Evolutionary conservation across 2,113 vertebrate species (phyloP).

Genomic region (Lates calcarifer): DNA sequence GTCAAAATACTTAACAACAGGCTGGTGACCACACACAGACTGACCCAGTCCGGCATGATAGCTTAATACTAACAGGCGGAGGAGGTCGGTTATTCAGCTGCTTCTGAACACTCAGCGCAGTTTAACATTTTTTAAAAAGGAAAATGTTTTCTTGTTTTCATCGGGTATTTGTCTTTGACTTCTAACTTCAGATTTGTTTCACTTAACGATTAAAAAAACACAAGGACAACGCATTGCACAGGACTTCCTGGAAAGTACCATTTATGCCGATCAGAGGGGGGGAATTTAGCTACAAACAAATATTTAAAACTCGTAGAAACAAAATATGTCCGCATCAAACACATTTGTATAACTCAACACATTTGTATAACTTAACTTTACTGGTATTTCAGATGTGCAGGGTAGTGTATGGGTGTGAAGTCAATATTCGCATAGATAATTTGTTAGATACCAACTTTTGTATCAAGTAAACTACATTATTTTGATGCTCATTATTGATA

Average conservation of each 20-base stretch:
- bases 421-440: not conserved
- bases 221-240: not conserved
- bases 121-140: not conserved
- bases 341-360: no score
- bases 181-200: not conserved
- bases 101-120: not conserved
- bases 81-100: not conserved
- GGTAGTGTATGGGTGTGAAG: not conserved
- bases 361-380: not conserved
- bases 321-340: not conserved
- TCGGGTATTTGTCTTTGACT: not conserved
- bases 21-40: conserved; percentile 80
- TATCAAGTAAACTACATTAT: not conserved
- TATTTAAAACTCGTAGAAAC: not conserved
- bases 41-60: conserved; percentile 87
- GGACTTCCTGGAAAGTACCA: conserved; percentile 77
- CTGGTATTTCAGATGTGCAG: no score
- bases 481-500: not conserved
- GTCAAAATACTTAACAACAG: conserved; percentile 84
- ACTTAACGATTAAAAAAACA: not conserved
- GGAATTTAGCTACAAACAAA: not conserved
- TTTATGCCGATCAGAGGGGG: not conserved
- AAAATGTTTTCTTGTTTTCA: not conserved
- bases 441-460: not conserved
- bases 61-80: not conserved